Base-by-base conservation (phyloP, 2,888 invertebrate species). In the Tinea semifulvella region DNA sequence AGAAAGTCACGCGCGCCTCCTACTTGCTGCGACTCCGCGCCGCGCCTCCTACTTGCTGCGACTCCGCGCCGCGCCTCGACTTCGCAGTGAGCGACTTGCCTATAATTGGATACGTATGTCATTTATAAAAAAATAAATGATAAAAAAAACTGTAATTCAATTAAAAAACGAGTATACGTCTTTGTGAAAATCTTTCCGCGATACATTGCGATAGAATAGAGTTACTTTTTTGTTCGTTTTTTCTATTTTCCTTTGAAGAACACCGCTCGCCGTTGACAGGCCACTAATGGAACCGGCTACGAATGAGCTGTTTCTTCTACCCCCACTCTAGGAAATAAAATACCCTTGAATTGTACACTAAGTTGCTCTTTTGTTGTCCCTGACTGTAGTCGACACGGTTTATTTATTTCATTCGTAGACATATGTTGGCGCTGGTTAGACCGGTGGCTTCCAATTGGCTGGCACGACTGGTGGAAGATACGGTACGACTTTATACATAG, bases 211-310 rank as follows among this genome's bases (percentile, higher is more conserved):
- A 40, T 40, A 40, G 22, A 40, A 22, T 7, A 31, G 22, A 13
- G 22, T n/a, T 40, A 38, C 38, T 38, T 38, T 38, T 39, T 38
- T 19, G 57, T 59, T 61, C 62, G 56, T 54, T 56, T 62, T 57
- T 54, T 57, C 61, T 59, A 56, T 52, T 56, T 60, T 60, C 60
- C 58, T 63, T 64, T 61, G 59, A 40, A 22, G 22, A 40, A 40
- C 40, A 22, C 54, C 56, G 52, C 48, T 50, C 56, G 53, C 48
- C 59, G 59, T 64, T 73, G 74, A 74, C 75, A 74, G 69, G 53
- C 60, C 63, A 56, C 72, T 75, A 76, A 76, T 76, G 76, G 75
- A 75, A 73, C 66, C 3, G 31, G 65, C 61, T 60, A 61, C 63
- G 35, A 14, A 35, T 16, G 16, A 38, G n/a, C 38, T n/a, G 40